These are phyloP conservation scores for Gymnorhina tibicen DNA, from an alignment of 2,113 vertebrate species.

Conservation along the genomic window DNA sequence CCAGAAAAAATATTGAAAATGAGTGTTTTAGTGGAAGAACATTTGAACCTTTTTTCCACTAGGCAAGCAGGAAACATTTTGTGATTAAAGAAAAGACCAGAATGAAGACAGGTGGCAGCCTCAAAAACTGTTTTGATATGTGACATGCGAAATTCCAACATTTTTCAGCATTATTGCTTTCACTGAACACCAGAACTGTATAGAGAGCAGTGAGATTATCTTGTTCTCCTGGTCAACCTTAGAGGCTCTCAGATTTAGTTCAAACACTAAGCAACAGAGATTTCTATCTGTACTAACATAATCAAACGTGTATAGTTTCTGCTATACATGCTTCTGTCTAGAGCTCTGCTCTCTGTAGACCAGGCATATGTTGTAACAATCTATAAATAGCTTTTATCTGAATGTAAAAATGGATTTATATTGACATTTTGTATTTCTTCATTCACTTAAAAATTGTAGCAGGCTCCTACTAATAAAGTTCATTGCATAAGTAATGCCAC, in stretches of 20 bases:
- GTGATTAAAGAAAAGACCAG: not conserved
- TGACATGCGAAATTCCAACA: not conserved
- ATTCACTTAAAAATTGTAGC: not conserved
- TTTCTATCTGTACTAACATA: not conserved
- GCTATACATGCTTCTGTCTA: not conserved
- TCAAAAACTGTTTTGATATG: not conserved
- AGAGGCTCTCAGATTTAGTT: not conserved
- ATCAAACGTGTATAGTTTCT: not conserved
- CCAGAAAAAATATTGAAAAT: not conserved
- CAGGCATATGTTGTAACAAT: not conserved
- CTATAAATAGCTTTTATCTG: not conserved
- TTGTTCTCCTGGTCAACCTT: not conserved
- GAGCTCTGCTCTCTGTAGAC: not conserved
- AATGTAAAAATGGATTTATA: not conserved
- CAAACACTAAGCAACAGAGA: not conserved
- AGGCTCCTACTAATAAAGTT: not conserved
- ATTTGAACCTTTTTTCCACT: not conserved
- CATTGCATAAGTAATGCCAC: not conserved
- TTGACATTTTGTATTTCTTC: slow-evolving; percentile 1
- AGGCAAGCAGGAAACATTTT: not conserved
- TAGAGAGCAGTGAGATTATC: not conserved
- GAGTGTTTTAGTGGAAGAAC: not conserved
- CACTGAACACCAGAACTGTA: not conserved
- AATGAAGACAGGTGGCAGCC: not conserved
- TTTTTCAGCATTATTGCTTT: not conserved